These are phyloP conservation scores for Octodon degus DNA, from an alignment of 2,113 vertebrate species.

Conservation along the genomic window DNA sequence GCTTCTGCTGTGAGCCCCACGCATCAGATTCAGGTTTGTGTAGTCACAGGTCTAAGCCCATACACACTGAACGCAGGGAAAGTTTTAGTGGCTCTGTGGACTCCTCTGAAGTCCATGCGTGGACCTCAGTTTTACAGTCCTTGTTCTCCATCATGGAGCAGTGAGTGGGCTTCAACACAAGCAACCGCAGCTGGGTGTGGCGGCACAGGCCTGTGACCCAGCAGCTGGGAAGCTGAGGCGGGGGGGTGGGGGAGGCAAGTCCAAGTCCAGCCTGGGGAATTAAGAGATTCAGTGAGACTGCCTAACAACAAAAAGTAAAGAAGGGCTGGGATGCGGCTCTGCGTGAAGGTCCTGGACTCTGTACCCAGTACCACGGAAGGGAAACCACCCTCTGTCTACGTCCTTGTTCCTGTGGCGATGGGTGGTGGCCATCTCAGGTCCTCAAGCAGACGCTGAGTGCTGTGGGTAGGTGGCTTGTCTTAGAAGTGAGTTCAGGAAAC, in stretches of 20 bases:
- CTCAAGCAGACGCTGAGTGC: not conserved
- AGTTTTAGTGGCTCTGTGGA: not conserved
- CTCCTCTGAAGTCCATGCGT: not conserved
- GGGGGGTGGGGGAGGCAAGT: not conserved
- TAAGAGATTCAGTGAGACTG: not conserved
- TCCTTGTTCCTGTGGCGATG: not conserved
- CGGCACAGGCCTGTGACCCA: not conserved
- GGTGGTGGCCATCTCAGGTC: not conserved
- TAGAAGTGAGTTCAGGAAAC: not conserved
- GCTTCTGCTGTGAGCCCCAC: not conserved
- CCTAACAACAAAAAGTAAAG: not conserved
- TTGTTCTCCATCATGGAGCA: not conserved
- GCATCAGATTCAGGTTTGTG: not conserved
- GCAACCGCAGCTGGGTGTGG: not conserved
- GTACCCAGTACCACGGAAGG: not conserved
- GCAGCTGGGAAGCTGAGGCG: not conserved
- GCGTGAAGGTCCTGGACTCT: not conserved
- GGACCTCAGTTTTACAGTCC: not conserved
- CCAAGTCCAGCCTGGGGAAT: not conserved
- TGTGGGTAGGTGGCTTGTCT: not conserved
- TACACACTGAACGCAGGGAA: not conserved
- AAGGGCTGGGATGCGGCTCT: not conserved
- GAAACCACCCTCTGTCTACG: not conserved
- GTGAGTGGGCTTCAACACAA: not conserved
- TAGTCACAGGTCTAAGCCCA: not conserved